These are phyloP conservation scores for Drosophila parthenogenetica DNA, from an alignment of 2,888 invertebrate species.

Conservation along the genomic window DNA sequence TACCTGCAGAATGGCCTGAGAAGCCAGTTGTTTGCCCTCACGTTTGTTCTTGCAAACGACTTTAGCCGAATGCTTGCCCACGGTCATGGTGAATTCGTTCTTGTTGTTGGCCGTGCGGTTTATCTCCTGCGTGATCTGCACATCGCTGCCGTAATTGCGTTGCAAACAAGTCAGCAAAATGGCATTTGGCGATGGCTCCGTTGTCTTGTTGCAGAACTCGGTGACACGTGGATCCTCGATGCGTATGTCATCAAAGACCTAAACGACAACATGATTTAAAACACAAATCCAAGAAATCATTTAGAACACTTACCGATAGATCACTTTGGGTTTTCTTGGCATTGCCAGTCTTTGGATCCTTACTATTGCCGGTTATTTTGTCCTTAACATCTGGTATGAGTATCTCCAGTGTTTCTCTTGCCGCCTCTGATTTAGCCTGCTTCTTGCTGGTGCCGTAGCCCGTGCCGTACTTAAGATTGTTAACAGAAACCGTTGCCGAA, in stretches of 20 bases:
- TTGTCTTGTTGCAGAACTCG: slow-evolving; percentile 98
- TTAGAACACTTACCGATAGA: slow-evolving; percentile 84
- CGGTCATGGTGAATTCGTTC: slow-evolving; percentile 97
- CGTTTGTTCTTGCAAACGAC: slow-evolving; percentile 98
- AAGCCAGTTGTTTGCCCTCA: slow-evolving; percentile 97
- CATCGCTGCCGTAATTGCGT: slow-evolving; percentile 96
- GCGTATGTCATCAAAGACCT: slow-evolving; percentile 96
- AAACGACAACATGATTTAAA: slow-evolving; percentile 4
- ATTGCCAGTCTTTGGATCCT: slow-evolving; percentile 63
- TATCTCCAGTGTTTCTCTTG: slow-evolving; percentile 94
- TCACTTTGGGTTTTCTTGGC: slow-evolving; percentile 85
- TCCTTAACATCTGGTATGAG: slow-evolving; percentile 96
- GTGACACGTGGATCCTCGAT: slow-evolving; percentile 97
- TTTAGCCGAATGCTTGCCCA: slow-evolving; percentile 95
- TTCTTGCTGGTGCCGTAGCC: slow-evolving; percentile 98
- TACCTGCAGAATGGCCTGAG: slow-evolving; percentile 96
- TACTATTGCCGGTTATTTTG: slow-evolving; percentile 89
- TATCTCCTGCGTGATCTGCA: slow-evolving; percentile 94
- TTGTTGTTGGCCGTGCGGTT: slow-evolving; percentile 95
- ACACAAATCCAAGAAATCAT: neutral
- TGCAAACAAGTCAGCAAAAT: slow-evolving; percentile 96
- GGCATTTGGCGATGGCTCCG: slow-evolving; percentile 97
- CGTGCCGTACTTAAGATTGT: slow-evolving; percentile 96
- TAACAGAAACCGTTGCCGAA: slow-evolving; percentile 96
- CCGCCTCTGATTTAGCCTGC: slow-evolving; percentile 97